A percentile compares a stretch with the other conserved stretches of the same genome.
phyloP scores from a whole-genome alignment of 2,888 invertebrate species.

The Taenaris catops region DNA sequence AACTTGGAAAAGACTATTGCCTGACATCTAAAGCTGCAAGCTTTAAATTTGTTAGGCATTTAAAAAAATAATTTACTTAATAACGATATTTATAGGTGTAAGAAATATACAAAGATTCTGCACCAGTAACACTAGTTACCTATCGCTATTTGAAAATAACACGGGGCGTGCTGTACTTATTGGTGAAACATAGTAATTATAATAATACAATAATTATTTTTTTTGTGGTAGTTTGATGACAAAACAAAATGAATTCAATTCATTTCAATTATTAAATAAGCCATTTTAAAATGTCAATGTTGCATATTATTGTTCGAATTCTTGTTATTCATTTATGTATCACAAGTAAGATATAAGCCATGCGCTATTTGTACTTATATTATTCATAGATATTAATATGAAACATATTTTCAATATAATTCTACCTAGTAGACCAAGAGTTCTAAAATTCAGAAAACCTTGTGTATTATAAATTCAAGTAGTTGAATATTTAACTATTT shows the following conservation, averaged over 20 bases:
- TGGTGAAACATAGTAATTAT: too few species aligned
- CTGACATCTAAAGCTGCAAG: not conserved
- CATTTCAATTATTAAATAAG: too few species aligned
- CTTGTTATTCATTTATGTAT: too few species aligned
- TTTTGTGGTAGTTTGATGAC: not conserved
- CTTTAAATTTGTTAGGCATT: not conserved
- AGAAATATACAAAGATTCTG: not conserved
- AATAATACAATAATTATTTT: too few species aligned
- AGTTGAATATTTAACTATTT: slow-evolving; percentile 21
- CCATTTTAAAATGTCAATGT: not conserved
- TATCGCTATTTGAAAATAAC: not conserved
- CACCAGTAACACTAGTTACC: not conserved
- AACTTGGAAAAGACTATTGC: not conserved
- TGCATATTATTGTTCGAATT: not conserved
- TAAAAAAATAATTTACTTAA: not conserved
- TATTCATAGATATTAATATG: not conserved
- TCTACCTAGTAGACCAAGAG: slow-evolving; percentile 13
- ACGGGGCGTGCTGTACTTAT: not conserved
- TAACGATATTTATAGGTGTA: not conserved
- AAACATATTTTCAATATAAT: slow-evolving; percentile 7
- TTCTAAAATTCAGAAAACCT: slow-evolving; percentile 14
- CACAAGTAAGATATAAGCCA: not conserved
- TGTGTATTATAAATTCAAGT: slow-evolving; percentile 16
- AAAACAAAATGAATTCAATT: not conserved
- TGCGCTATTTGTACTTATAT: not conserved